These are phyloP conservation scores for Bellardia pandia DNA, from an alignment of 2,888 invertebrate species.

Conservation along the genomic window DNA sequence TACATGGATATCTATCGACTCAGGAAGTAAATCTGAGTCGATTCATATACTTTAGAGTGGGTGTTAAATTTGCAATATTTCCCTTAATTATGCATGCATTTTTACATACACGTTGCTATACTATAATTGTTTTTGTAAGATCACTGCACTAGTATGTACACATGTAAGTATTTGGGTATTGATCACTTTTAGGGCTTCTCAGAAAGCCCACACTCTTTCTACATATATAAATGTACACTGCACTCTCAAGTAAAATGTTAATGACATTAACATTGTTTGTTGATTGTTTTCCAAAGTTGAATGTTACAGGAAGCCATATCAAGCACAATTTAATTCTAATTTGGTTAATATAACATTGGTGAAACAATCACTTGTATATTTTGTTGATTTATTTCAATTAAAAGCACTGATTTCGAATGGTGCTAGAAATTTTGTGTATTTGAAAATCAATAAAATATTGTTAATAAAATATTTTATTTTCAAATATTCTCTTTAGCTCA, in stretches of 20 bases:
- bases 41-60: too few relatives aligned
- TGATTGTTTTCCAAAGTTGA: constrained; percentile 8
- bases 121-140: neutral
- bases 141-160: constrained; percentile 1
- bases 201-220: constrained; percentile 39
- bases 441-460: constrained; percentile 49
- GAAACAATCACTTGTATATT: constrained; percentile 22
- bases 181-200: constrained; percentile 73
- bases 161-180: neutral
- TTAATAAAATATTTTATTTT: constrained; percentile 26
- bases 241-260: constrained; percentile 41
- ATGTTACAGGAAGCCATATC: constrained; percentile 59
- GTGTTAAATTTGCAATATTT: too few relatives aligned
- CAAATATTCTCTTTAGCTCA: constrained; percentile 66
- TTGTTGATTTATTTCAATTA: constrained; percentile 72
- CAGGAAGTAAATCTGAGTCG: too few relatives aligned
- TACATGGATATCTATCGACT: too few relatives aligned
- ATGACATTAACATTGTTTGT: constrained; percentile 57
- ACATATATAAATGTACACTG: neutral
- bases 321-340: constrained; percentile 31
- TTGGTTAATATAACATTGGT: constrained; percentile 11
- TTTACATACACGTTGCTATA: neutral
- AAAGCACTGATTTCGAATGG: constrained; percentile 78
- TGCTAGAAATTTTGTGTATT: constrained; percentile 74
- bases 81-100: neutral